A percentile compares a stretch with the other conserved stretches of the same genome.
phyloP scores from a whole-genome alignment of 2,113 vertebrate genomes.

The Eulacestoma nigropectus region DNA sequence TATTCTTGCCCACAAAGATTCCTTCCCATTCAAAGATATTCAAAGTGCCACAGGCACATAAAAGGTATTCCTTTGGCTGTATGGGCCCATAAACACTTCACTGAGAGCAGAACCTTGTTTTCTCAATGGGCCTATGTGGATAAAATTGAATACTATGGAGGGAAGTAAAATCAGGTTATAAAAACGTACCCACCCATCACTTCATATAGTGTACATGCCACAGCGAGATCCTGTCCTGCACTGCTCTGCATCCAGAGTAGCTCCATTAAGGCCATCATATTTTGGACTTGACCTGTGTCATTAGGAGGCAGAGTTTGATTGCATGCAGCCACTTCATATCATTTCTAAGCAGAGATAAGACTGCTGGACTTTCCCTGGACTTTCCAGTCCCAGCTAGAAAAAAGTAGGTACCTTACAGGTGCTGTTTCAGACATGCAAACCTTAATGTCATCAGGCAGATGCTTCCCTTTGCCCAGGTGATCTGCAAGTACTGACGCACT shows the following conservation, averaged over 20 bases:
- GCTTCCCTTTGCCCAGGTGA: background rate
- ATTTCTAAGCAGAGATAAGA: background rate
- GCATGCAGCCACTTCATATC: background rate
- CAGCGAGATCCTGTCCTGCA: background rate
- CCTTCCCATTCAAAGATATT: slow-evolving; percentile 66
- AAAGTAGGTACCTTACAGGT: background rate
- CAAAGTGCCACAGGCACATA: slow-evolving; percentile 52
- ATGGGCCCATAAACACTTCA: slow-evolving; percentile 58
- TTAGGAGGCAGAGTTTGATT: background rate
- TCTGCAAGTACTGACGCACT: rapidly evolving
- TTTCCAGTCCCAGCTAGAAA: background rate
- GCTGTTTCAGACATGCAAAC: background rate
- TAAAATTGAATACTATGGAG: slow-evolving; percentile 56
- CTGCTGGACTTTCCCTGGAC: background rate
- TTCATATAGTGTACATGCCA: background rate
- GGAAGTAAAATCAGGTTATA: slow-evolving; percentile 53
- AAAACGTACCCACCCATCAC: slow-evolving; percentile 50
- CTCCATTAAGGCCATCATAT: background rate
- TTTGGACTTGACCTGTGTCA: background rate
- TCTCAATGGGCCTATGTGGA: slow-evolving; percentile 53
- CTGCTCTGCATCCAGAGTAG: background rate
- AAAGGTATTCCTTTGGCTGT: slow-evolving; percentile 59
- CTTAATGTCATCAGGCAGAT: background rate
- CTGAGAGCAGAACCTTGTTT: slow-evolving; percentile 61
- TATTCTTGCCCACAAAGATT: slow-evolving; percentile 64